A percentile compares a stretch with the other conserved stretches of the same genome.
These are phyloP conservation scores for Phocides pigmalion DNA, from an alignment of 1,140 invertebrate genomes.

Conservation along the genomic window DNA sequence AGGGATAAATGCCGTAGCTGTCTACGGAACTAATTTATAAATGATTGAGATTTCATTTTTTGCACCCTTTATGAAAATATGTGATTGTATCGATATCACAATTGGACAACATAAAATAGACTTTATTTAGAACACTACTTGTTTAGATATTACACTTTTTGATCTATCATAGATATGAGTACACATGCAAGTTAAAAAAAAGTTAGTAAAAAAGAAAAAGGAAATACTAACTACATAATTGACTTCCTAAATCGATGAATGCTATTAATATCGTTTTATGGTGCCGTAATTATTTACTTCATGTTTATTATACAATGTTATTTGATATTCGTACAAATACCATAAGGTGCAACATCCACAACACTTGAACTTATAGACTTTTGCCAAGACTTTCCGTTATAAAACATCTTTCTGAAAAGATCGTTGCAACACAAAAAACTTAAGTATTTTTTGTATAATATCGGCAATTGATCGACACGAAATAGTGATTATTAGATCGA, in stretches of 20 bases:
- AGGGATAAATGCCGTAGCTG: conserved; percentile 74
- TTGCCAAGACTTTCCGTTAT: not conserved
- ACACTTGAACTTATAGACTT: too few relatives aligned
- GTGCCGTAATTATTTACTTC: too few relatives aligned
- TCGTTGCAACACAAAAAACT: conserved; percentile 19
- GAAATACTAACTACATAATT: too few relatives aligned
- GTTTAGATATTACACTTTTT: too few relatives aligned
- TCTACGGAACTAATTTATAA: conserved; percentile 82
- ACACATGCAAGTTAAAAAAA: too few relatives aligned
- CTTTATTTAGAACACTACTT: not conserved
- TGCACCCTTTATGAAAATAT: conserved; percentile 43
- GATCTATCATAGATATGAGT: too few relatives aligned
- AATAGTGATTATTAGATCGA: conserved; percentile 80
- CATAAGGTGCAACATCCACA: too few relatives aligned
- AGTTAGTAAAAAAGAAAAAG: too few relatives aligned
- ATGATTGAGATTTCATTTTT: conserved; percentile 82
- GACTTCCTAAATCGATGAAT: too few relatives aligned
- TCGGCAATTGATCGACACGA: conserved; percentile 79
- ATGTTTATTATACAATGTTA: too few relatives aligned
- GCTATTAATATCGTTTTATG: too few relatives aligned
- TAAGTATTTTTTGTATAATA: conserved; percentile 70
- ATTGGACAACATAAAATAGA: conserved; percentile 1
- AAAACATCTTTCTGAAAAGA: conserved; percentile 16
- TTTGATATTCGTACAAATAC: too few relatives aligned
- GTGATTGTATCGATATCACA: conserved; percentile 17